Evolutionary conservation across 2,888 invertebrate genomes (phyloP).

Genomic region (Linnaemya vulpina): DNA sequence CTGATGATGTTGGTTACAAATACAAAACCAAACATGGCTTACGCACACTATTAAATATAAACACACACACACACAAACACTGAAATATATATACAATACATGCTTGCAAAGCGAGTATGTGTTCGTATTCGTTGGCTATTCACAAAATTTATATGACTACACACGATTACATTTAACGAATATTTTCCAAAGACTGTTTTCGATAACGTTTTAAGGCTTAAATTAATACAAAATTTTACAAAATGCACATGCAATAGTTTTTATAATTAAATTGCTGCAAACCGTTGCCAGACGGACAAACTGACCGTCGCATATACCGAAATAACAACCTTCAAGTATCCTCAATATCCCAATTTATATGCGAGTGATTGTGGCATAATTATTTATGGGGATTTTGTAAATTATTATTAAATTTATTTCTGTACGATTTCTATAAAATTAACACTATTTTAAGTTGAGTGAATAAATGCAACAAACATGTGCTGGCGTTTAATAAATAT

Average conservation of each 20-base stretch:
- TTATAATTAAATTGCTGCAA: constrained; percentile 40
- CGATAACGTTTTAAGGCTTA: constrained; percentile 41
- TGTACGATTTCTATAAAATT: constrained; percentile 46
- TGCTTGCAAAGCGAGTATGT: not conserved
- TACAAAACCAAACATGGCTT: constrained; percentile 12
- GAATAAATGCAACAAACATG: constrained; percentile 15
- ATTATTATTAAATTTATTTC: constrained; percentile 52
- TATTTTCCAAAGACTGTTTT: constrained; percentile 34
- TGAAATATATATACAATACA: constrained; percentile 16
- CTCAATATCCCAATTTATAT: constrained; percentile 33
- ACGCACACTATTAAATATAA: constrained; percentile 31
- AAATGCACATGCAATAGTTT: constrained; percentile 18
- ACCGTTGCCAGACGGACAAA: not conserved
- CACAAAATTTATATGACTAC: not conserved
- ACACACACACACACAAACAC: not conserved
- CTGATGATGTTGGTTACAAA: constrained; percentile 39
- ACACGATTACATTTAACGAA: not conserved
- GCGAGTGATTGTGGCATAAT: constrained; percentile 46
- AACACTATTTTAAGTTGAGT: constrained; percentile 56
- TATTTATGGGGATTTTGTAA: constrained; percentile 40
- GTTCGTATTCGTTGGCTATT: constrained; percentile 8
- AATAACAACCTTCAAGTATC: constrained; percentile 30
- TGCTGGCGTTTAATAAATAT: not conserved
- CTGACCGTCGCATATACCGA: not conserved
- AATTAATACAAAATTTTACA: constrained; percentile 50